Percentiles rank a stretch among this genome's conserved stretches.
Evolutionary conservation across 2,888 invertebrate genomes (phyloP).

Genomic region (Liposcelis brunnea): DNA sequence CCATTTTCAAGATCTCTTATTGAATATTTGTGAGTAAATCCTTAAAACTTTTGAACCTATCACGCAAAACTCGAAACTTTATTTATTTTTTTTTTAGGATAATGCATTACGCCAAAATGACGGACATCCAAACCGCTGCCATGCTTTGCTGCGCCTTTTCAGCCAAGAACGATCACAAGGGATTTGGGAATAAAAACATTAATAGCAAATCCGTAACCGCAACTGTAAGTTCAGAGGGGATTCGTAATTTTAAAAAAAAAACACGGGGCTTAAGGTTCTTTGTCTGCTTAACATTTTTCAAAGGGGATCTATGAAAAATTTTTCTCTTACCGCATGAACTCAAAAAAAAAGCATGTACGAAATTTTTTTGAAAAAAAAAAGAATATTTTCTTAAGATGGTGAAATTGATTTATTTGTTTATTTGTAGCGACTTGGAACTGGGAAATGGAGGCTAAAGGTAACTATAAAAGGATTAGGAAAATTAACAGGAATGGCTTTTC

Average conservation of each 20-base stretch:
- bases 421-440: conserved; percentile 42
- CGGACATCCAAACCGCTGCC: conserved; percentile 85
- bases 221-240: conserved; percentile 30
- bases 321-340: too few relatives aligned
- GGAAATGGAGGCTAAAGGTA: conserved; percentile 46
- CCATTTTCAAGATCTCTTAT: conserved; percentile 75
- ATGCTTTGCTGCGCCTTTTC: conserved; percentile 83
- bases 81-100: conserved; percentile 36
- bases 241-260: too few relatives aligned
- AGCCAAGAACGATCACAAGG: conserved; percentile 21
- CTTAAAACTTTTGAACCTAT: not conserved
- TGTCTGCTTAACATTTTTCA: too few relatives aligned
- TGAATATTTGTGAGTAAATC: conserved; percentile 57
- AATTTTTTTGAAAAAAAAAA: too few relatives aligned
- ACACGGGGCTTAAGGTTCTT: too few relatives aligned
- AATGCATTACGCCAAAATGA: conserved; percentile 57
- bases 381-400: conserved; percentile 7
- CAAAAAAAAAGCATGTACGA: too few relatives aligned
- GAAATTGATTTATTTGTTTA: conserved; percentile 25
- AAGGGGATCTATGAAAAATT: too few relatives aligned
- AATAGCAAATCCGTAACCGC: conserved; percentile 37
- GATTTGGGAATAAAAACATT: conserved; percentile 17
- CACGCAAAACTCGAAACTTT: not conserved
- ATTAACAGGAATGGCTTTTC: conserved; percentile 1
- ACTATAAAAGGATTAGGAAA: conserved; percentile 20